Conservation (phyloP, 92 coral and sea anemone genomes). For the Heliopora coerulea region DNA sequence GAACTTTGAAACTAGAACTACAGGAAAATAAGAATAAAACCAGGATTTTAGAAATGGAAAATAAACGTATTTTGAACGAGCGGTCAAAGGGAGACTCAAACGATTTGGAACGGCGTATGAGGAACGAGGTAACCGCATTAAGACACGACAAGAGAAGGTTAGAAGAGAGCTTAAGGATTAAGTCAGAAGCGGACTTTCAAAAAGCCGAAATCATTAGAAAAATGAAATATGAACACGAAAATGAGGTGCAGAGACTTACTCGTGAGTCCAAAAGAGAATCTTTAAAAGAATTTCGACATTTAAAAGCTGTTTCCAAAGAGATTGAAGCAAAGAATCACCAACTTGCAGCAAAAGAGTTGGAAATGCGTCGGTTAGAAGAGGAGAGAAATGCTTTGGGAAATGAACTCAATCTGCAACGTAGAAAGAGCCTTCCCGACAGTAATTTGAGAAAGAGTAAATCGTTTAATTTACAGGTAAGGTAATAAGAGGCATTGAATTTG, state of each 20-base stretch:
- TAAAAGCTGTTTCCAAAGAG: slow-evolving; percentile 77
- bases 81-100: slow-evolving; percentile 55
- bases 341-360: slow-evolving; percentile 83
- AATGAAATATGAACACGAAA: slow-evolving; percentile 81
- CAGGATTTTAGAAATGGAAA: slow-evolving; percentile 78
- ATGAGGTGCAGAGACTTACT: slow-evolving; percentile 70
- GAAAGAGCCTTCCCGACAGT: slow-evolving; percentile 29
- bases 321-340: slow-evolving; percentile 83
- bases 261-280: slow-evolving; percentile 87
- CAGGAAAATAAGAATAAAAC: slow-evolving; percentile 76
- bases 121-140: slow-evolving; percentile 63
- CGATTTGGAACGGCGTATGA: slow-evolving; percentile 68
- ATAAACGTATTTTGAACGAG: slow-evolving; percentile 64
- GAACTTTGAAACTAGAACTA: slow-evolving; percentile 79
- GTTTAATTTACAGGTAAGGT: slow-evolving; percentile 35
- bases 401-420: slow-evolving; percentile 56
- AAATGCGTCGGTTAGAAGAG: slow-evolving; percentile 78
- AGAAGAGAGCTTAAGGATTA: slow-evolving; percentile 75
- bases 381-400: slow-evolving; percentile 73
- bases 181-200: slow-evolving; percentile 83
- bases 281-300: slow-evolving; percentile 83
- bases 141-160: slow-evolving; percentile 78
- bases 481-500: not conserved
- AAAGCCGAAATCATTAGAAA: slow-evolving; percentile 89
- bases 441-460: slow-evolving; percentile 28